Conservation (phyloP, 2,888 invertebrate genomes). For the Cantharis rufa region DNA sequence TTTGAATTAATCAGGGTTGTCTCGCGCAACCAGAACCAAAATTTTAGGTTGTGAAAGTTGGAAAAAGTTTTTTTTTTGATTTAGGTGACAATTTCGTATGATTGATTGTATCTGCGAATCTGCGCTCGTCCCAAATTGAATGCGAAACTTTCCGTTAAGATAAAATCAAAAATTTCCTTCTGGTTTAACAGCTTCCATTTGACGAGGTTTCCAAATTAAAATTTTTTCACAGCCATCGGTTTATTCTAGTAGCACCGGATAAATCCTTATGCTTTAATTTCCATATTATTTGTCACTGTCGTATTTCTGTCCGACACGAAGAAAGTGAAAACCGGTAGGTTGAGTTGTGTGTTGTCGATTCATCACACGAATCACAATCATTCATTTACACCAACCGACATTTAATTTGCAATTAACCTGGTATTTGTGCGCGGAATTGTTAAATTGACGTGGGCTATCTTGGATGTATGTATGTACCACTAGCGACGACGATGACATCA, state of each 20-base stretch:
- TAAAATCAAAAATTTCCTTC: not conserved
- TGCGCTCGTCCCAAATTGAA: not conserved
- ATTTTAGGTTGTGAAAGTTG: not conserved
- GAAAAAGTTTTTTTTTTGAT: not conserved
- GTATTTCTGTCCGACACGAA: conserved; percentile 2
- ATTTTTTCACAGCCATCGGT: not conserved
- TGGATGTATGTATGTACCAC: conserved; percentile 1
- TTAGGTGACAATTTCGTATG: not conserved
- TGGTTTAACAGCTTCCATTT: not conserved
- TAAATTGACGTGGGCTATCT: conserved; percentile 1
- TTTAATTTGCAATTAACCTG: conserved; percentile 17
- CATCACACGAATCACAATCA: conserved; percentile 13
- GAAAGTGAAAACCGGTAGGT: conserved; percentile 24
- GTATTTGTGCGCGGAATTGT: conserved; percentile 8
- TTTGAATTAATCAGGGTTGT: not conserved
- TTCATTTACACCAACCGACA: conserved; percentile 7
- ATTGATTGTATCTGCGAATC: not conserved
- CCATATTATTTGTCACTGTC: not conserved
- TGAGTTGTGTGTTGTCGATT: conserved; percentile 11
- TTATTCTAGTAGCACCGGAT: not conserved
- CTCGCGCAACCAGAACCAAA: not conserved
- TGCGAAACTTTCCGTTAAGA: not conserved
- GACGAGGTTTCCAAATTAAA: not conserved
- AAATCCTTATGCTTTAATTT: not conserved
- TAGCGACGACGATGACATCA: conserved; percentile 1